Percentiles rank a stretch among this genome's conserved stretches.
Conservation (phyloP, 2,797 vertebrate genomes). For the Euphonia xanthogaster region DNA sequence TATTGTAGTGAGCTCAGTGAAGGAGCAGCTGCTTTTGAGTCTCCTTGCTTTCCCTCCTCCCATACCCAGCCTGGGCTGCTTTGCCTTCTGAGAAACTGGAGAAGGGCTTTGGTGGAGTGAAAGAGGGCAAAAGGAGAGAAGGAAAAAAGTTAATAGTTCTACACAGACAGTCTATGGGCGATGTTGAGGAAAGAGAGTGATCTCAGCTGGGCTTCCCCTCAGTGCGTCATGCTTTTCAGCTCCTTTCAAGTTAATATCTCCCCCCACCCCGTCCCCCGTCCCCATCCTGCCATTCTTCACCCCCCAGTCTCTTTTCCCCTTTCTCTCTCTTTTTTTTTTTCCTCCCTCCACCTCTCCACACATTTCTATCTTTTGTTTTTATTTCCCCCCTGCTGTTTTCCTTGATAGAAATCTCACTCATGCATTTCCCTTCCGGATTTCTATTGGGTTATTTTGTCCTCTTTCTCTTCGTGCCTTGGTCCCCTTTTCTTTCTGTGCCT, state of each 20-base stretch:
- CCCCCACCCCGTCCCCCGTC: background rate
- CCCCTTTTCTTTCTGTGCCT: constrained; percentile 70
- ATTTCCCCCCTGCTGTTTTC: constrained; percentile 64
- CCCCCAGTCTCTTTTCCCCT: background rate
- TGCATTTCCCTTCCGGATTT: constrained; percentile 77
- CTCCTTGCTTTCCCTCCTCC: background rate
- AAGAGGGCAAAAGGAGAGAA: constrained; percentile 21
- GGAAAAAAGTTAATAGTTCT: constrained; percentile 50
- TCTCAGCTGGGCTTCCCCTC: constrained; percentile 49
- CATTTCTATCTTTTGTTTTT: constrained; percentile 73
- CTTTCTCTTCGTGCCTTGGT: constrained; percentile 50
- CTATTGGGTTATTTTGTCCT: constrained; percentile 74
- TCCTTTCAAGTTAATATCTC: constrained; percentile 65
- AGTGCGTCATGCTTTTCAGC: constrained; percentile 60
- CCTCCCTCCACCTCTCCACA: constrained; percentile 52
- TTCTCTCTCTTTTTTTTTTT: constrained; percentile 11
- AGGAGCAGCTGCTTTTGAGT: background rate
- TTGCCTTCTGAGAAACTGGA: constrained; percentile 48
- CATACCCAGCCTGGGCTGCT: background rate
- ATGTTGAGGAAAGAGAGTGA: constrained; percentile 21
- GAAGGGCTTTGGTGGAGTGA: constrained; percentile 3
- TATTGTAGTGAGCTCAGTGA: background rate
- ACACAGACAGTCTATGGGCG: background rate
- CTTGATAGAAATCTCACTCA: constrained; percentile 79
- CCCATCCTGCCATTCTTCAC: constrained; percentile 51